A percentile compares a stretch with the other conserved stretches of the same genome.
These are phyloP conservation scores for Zelostemma sp. DNA, from an alignment of 1,140 invertebrate genomes.

Conservation along the genomic window DNA sequence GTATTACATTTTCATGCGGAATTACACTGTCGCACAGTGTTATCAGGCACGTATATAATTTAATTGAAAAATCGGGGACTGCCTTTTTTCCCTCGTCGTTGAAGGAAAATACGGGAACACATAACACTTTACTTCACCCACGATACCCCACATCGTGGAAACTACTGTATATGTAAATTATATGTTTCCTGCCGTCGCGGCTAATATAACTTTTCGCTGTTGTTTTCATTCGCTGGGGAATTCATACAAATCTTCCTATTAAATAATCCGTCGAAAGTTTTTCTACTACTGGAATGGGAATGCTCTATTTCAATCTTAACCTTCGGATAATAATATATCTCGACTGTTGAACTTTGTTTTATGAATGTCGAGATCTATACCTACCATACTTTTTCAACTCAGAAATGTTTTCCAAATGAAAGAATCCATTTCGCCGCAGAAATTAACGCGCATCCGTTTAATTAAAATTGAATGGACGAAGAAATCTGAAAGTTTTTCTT, in stretches of 20 bases:
- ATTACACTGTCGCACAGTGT: too few species aligned
- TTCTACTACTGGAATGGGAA: slow-evolving; percentile 15
- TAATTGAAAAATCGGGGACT: slow-evolving; percentile 33
- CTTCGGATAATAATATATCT: too few species aligned
- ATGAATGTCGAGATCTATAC: too few species aligned
- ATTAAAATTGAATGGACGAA: too few species aligned
- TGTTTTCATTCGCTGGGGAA: slow-evolving; percentile 16
- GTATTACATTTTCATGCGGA: too few species aligned
- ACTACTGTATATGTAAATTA: slow-evolving; percentile 48
- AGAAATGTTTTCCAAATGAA: too few species aligned
- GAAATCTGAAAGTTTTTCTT: too few species aligned
- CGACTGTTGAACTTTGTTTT: too few species aligned
- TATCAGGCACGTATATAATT: slow-evolving; percentile 19
- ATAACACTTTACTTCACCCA: neutral
- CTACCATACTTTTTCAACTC: too few species aligned
- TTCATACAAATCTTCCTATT: slow-evolving; percentile 36
- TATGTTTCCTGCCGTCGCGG: slow-evolving; percentile 35
- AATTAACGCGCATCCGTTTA: too few species aligned
- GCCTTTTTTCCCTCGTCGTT: neutral
- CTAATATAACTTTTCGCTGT: slow-evolving; percentile 45
- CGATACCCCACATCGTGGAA: neutral
- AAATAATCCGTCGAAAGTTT: slow-evolving; percentile 40
- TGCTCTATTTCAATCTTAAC: too few species aligned
- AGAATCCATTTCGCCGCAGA: too few species aligned
- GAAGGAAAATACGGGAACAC: neutral